Evolutionary conservation across 1,140 invertebrate species (phyloP).

Genomic region (Coelopa frigida): DNA sequence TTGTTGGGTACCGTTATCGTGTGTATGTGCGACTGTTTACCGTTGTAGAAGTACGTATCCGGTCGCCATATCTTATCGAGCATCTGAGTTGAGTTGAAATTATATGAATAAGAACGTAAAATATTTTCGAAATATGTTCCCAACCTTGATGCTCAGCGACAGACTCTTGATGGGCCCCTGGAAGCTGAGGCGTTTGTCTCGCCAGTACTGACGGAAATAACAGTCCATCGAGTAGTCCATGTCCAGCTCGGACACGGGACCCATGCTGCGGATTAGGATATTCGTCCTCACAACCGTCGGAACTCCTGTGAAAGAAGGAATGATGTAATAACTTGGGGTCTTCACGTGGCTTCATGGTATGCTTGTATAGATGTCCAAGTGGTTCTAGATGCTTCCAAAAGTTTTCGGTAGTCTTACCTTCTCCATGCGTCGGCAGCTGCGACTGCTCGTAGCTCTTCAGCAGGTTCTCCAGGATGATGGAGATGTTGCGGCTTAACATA

Average conservation of each 20-base stretch:
- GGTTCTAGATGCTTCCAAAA: not conserved
- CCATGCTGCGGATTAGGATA: conserved; percentile 90
- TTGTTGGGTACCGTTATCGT: conserved; percentile 95
- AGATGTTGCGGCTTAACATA: conserved; percentile 70
- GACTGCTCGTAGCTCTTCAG: conserved; percentile 86
- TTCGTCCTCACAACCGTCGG: conserved; percentile 87
- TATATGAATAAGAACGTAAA: not conserved
- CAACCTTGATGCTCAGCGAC: conserved; percentile 70
- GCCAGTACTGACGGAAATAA: conserved; percentile 89
- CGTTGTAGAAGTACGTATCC: conserved; percentile 90
- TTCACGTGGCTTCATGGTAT: too few species aligned
- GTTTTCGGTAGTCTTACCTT: conserved; percentile 50
- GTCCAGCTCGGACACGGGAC: conserved; percentile 89
- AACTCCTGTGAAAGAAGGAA: conserved; percentile 52
- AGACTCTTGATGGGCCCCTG: conserved; percentile 71
- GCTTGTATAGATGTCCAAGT: not conserved
- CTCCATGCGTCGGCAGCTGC: conserved; percentile 74
- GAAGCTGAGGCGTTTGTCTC: conserved; percentile 75
- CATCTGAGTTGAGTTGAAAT: conserved; percentile 52
- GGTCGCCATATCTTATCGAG: conserved; percentile 90
- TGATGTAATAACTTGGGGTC: too few species aligned
- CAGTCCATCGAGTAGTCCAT: conserved; percentile 98
- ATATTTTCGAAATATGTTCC: not conserved
- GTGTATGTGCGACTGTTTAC: conserved; percentile 89
- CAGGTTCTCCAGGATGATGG: conserved; percentile 74